Conservation (phyloP, 2,113 vertebrate species). For the Diadophis punctatus region DNA sequence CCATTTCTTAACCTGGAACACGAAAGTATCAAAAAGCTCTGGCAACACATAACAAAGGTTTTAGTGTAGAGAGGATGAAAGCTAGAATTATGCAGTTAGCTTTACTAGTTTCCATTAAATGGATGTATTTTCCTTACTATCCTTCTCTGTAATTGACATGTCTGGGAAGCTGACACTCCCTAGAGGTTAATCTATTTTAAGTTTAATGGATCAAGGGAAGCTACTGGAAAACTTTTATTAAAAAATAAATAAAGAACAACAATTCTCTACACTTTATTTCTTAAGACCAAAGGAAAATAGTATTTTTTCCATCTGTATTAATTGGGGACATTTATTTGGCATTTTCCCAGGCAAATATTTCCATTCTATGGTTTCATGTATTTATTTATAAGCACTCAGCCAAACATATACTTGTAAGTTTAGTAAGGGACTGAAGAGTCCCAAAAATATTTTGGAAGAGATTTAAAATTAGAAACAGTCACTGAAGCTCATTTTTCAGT, state of each 20-base stretch:
- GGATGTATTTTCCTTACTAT: slow-evolving; percentile 66
- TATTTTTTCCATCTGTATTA: slow-evolving; percentile 13
- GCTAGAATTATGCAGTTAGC: slow-evolving; percentile 56
- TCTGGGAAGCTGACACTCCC: slow-evolving; percentile 69
- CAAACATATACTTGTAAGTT: not conserved
- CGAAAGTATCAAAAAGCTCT: slow-evolving; percentile 15
- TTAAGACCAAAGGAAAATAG: slow-evolving; percentile 50
- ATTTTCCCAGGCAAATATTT: slow-evolving; percentile 28
- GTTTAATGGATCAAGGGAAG: slow-evolving; percentile 67
- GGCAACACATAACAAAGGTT: slow-evolving; percentile 33
- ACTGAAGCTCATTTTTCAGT: not conserved
- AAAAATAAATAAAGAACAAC: not conserved
- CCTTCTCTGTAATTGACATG: slow-evolving; percentile 71
- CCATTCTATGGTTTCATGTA: not conserved
- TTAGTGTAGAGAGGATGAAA: slow-evolving; percentile 36
- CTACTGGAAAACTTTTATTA: slow-evolving; percentile 59
- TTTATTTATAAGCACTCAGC: slow-evolving; percentile 18
- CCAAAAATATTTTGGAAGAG: not conserved
- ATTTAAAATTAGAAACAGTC: not conserved
- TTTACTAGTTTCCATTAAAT: slow-evolving; percentile 63
- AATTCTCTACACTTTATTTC: slow-evolving; percentile 58
- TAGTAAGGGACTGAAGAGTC: not conserved
- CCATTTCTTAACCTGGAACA: slow-evolving; percentile 1
- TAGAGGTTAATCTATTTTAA: slow-evolving; percentile 74
- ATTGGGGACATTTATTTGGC: slow-evolving; percentile 31